Evolutionary conservation across 2,888 invertebrate genomes (phyloP), one percentile per base, ranked within the genome.

Genomic region (Melolontha melolontha): DNA sequence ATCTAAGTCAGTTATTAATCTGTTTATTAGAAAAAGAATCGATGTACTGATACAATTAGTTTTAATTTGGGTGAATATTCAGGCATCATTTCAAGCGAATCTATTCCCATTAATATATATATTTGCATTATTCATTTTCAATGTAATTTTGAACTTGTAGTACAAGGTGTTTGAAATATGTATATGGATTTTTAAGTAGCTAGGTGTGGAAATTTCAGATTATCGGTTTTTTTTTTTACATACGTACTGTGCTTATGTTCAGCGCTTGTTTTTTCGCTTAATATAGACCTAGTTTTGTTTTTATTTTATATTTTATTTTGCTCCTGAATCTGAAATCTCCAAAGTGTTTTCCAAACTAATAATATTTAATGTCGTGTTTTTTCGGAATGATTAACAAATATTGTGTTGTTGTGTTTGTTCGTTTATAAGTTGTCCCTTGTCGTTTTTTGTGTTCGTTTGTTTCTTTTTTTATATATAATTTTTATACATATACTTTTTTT

Each of bases 371-470:
- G 71, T 72, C 74, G 74, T 75, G 71, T 75, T 78, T 64, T 67
- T 67, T 76, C 76, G 80, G 81, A 81, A 81, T 81, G 81, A 80
- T 79, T 78, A 78, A 79, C 76, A 77, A 74, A 67, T 47, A 71
- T 71, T 79, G 78, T 79, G 78, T 79, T 78, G 76, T 77, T 78
- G 76, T 77, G 77, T 79, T 74, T 76, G 76, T 78, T 74, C 73
- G 75, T 79, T 73, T 71, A 72, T 75, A 71, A 71, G 68, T 81
- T 80, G 80, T 82, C 80, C 79, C 80, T 81, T 80, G 79, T 81
- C 79, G 81, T 80, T 78, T 81, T 77, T 80, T 80, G 80, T 81
- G 80, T 77, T 74, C 76, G 77, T 77, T 77, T 76, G 73, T 76
- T 78, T 74, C 75, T 75, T 71, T 76, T 69, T 71, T 73, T 75